Evolutionary conservation across 2,888 invertebrate genomes (phyloP), one percentile per base, ranked within the genome.

Genomic region (Silvanus unidentatus): DNA sequence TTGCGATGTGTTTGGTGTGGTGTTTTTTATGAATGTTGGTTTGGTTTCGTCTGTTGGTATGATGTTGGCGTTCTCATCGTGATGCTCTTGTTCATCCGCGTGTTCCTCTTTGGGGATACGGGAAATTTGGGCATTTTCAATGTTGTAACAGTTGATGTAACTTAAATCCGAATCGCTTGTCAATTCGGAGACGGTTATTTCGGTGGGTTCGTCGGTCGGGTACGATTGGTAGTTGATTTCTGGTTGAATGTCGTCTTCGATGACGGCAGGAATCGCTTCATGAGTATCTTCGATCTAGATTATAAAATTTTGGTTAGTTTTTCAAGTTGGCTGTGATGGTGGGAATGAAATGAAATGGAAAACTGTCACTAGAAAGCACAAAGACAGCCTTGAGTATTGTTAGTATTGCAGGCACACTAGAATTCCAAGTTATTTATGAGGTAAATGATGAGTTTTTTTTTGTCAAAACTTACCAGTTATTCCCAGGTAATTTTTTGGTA

Each of bases 141-240:
- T 60, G 52, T 72, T 68, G 45, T 72, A 72, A 40, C 58, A 64
- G 40, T 71, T 63, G 36, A 69, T 60, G 38, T 65, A 63, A 51
- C 70, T 71, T 45, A 64, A 50, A 49, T 72, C 72, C 4, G 70
- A 70, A 55, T 71, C 71, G 34, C 70, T 71, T 6, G 70, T 69
- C n/a, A 68, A 41, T 47, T 64, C 66, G 2, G 60, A 48, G 11
- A 44, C 39, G 40, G 32, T 43, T 10, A 38, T 38, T 11, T 43
- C 39, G 15, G 37, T 16, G 11, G 32, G 1, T 6, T 34, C 29
- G 30, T 39, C 41, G 30, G n/a, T 39, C 35, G 40, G 16, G 10
- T 28, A n/a, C 1, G 10, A 11, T 12, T 15, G 32, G 28, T 32
- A 16, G 34, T 44, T 41, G 37, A 13, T 15, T 10, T 15, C 43